phyloP scores from a whole-genome alignment of 2,113 vertebrate species.

The Malurus alboscapulatus region DNA sequence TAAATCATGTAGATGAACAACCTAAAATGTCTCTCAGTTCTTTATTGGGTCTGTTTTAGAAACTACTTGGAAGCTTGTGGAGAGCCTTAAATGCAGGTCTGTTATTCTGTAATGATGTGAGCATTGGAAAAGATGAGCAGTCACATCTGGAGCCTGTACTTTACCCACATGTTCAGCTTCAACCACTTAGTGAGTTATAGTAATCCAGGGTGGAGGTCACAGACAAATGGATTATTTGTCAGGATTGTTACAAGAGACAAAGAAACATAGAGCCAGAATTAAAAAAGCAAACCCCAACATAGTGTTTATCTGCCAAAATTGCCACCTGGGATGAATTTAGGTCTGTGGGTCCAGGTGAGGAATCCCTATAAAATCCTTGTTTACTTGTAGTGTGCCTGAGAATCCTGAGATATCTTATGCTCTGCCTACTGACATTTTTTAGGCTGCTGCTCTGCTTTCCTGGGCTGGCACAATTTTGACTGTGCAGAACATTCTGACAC shows the following conservation, averaged over 20 bases:
- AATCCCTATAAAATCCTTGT: background rate
- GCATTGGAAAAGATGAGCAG: conserved; percentile 31
- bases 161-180: background rate
- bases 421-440: background rate
- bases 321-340: conserved; percentile 22
- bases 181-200: conserved; percentile 2
- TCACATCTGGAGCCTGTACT: background rate
- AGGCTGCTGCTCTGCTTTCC: background rate
- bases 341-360: background rate
- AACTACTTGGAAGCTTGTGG: conserved; percentile 15
- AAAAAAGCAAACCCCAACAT: background rate
- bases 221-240: conserved; percentile 27
- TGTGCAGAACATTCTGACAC: background rate
- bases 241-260: background rate
- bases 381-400: background rate
- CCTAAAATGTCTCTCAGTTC: background rate
- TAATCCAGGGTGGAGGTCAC: background rate
- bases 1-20: background rate
- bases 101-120: background rate
- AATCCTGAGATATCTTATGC: background rate
- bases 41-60: background rate
- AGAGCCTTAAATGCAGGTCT: conserved; percentile 1
- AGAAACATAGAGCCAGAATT: background rate
- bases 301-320: background rate
- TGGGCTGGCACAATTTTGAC: background rate